Evolutionary conservation across 2,797 vertebrate genomes (phyloP).

Genomic region (Girardinus metallicus): DNA sequence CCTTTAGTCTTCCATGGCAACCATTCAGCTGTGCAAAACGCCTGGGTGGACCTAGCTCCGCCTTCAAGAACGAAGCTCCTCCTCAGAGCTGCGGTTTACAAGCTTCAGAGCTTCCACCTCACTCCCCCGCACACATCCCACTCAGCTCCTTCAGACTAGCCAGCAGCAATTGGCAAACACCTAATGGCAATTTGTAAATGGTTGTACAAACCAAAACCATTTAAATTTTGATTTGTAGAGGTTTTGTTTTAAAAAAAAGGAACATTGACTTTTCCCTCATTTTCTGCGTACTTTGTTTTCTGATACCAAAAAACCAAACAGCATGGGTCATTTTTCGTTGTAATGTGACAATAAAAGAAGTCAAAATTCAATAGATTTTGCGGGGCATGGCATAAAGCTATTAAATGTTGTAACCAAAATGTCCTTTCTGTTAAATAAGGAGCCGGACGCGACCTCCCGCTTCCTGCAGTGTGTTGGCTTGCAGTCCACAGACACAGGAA

Average conservation of each 20-base stretch:
- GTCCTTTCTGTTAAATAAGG: conserved; percentile 40
- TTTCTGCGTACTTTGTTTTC: neutral
- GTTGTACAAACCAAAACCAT: neutral
- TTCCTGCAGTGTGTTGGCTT: conserved; percentile 80
- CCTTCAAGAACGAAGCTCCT: too few relatives aligned
- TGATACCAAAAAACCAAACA: neutral
- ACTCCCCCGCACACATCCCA: too few relatives aligned
- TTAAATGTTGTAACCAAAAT: neutral
- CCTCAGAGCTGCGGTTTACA: too few relatives aligned
- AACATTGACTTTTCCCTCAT: neutral
- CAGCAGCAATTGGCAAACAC: too few relatives aligned
- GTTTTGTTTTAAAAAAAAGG: too few relatives aligned
- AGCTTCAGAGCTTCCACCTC: too few relatives aligned
- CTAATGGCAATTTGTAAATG: too few relatives aligned
- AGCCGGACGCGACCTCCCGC: conserved; percentile 34
- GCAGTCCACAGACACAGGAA: conserved; percentile 43
- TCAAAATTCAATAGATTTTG: neutral
- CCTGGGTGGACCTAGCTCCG: too few relatives aligned
- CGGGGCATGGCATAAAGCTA: neutral
- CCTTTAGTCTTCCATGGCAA: too few relatives aligned
- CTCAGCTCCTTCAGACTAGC: too few relatives aligned
- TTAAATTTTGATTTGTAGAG: neutral
- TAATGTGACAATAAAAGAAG: neutral
- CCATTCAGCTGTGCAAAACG: too few relatives aligned
- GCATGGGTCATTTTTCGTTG: neutral